phyloP scores from a whole-genome alignment of 1,140 invertebrate species.

The Ceratoteleas bidentatus region DNA sequence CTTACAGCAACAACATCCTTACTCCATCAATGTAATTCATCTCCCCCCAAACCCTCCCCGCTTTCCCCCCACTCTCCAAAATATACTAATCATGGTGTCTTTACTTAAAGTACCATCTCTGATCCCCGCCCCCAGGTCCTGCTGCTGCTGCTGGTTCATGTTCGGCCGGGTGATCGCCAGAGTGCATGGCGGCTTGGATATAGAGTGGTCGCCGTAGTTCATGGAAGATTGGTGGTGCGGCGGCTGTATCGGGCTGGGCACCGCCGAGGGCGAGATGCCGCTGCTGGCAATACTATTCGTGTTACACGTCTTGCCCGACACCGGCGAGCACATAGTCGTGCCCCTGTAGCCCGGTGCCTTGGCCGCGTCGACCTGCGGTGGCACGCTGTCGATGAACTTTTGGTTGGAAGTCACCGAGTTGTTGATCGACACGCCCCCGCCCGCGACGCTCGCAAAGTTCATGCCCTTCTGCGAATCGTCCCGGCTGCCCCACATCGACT shows the following conservation, averaged over 20 bases:
- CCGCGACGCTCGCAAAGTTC: slow-evolving; percentile 89
- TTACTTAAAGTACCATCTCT: slow-evolving; percentile 23
- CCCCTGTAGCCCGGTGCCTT: slow-evolving; percentile 92
- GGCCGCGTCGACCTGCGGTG: slow-evolving; percentile 86
- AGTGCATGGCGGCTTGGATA: slow-evolving; percentile 74
- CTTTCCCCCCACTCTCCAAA: no score
- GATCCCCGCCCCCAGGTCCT: slow-evolving; percentile 69
- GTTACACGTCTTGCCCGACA: slow-evolving; percentile 84
- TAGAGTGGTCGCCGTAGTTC: slow-evolving; percentile 69
- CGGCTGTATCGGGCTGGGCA: slow-evolving; percentile 73
- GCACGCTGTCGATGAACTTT: slow-evolving; percentile 83
- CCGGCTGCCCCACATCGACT: slow-evolving; percentile 84
- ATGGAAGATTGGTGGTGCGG: slow-evolving; percentile 73
- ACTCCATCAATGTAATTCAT: no score
- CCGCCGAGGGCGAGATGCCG: slow-evolving; percentile 70
- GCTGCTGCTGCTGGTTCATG: slow-evolving; percentile 63
- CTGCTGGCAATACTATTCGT: slow-evolving; percentile 73
- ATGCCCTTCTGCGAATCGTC: slow-evolving; percentile 85
- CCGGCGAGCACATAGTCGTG: slow-evolving; percentile 86
- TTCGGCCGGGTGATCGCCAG: slow-evolving; percentile 75
- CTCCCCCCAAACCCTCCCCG: no score
- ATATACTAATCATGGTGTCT: no score
- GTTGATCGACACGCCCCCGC: slow-evolving; percentile 82
- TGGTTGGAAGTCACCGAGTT: slow-evolving; percentile 74
- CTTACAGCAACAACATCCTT: no score